A percentile compares a stretch with the other conserved stretches of the same genome.
phyloP scores from a whole-genome alignment of 2,113 vertebrate species.

The Zapornia atra region DNA sequence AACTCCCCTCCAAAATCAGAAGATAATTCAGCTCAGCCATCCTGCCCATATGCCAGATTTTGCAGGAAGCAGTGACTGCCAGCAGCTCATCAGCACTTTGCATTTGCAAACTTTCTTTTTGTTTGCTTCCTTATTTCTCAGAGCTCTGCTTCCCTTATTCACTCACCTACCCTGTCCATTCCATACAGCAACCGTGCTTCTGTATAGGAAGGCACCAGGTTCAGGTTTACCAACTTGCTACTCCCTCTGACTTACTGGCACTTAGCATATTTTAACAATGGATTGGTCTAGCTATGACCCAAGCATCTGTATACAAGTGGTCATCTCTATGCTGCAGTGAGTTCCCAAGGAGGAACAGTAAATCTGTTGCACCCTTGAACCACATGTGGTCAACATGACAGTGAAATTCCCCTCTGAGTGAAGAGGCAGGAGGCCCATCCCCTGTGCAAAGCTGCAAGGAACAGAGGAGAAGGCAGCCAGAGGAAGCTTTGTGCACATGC shows the following conservation, averaged over 20 bases:
- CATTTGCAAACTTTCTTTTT: neutral
- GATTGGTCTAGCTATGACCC: neutral
- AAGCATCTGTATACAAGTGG: neutral
- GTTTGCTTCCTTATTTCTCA: neutral
- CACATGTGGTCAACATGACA: fast-evolving
- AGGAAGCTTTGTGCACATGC: neutral
- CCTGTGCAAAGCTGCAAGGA: neutral
- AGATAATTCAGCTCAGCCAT: neutral
- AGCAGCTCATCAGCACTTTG: neutral
- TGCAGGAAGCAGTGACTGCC: slow-evolving; percentile 5
- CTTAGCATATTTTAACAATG: neutral
- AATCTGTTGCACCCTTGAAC: neutral
- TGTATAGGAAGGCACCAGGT: neutral
- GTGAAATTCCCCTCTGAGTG: neutral
- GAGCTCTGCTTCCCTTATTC: neutral
- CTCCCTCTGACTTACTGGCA: neutral
- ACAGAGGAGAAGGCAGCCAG: neutral
- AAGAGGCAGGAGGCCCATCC: neutral
- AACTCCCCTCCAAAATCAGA: neutral
- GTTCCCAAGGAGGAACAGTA: neutral
- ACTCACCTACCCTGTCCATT: neutral
- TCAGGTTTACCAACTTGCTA: neutral
- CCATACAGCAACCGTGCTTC: neutral
- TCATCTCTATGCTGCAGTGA: neutral
- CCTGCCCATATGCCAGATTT: slow-evolving; percentile 10